These are phyloP conservation scores for Triplophysa yarkandensis DNA, from an alignment of 2,797 vertebrate species.

Conservation along the genomic window DNA sequence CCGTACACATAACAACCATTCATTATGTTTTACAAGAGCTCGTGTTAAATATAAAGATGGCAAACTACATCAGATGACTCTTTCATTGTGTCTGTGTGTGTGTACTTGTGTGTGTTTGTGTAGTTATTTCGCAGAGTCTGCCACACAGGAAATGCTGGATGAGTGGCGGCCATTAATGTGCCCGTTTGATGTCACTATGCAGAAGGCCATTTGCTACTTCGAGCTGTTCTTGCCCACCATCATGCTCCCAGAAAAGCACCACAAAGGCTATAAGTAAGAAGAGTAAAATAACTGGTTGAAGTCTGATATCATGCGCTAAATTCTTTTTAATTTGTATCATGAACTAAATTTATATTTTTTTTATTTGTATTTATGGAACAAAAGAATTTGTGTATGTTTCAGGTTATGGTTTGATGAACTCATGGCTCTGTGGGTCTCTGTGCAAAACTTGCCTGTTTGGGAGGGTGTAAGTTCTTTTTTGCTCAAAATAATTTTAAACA, in stretches of 20 bases:
- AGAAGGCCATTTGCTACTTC: constrained; percentile 94
- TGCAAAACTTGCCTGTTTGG: constrained; percentile 97
- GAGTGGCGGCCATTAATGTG: constrained; percentile 97
- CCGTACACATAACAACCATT: constrained; percentile 14
- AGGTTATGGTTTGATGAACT: constrained; percentile 98
- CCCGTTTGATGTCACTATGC: constrained; percentile 95
- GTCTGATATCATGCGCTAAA: background rate
- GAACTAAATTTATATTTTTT: too few species aligned
- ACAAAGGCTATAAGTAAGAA: constrained; percentile 91
- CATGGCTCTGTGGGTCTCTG: constrained; percentile 91
- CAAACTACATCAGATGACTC: background rate
- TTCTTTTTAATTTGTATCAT: too few species aligned
- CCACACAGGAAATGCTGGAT: constrained; percentile 93
- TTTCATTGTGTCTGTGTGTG: constrained; percentile 19
- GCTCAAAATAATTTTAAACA: too few species aligned
- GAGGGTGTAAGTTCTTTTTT: constrained; percentile 88
- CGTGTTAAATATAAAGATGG: background rate
- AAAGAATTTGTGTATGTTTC: constrained; percentile 49
- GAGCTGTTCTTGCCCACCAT: constrained; percentile 97
- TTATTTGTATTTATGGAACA: background rate
- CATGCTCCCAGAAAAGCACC: constrained; percentile 88
- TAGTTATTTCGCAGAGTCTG: constrained; percentile 90
- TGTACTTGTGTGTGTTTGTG: constrained; percentile 21
- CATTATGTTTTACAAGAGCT: constrained; percentile 9
- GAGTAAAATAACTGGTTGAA: background rate